Evolutionary conservation across 2,797 vertebrate species (phyloP), one percentile per base, ranked within the genome.

Genomic region (Takifugu rubripes): DNA sequence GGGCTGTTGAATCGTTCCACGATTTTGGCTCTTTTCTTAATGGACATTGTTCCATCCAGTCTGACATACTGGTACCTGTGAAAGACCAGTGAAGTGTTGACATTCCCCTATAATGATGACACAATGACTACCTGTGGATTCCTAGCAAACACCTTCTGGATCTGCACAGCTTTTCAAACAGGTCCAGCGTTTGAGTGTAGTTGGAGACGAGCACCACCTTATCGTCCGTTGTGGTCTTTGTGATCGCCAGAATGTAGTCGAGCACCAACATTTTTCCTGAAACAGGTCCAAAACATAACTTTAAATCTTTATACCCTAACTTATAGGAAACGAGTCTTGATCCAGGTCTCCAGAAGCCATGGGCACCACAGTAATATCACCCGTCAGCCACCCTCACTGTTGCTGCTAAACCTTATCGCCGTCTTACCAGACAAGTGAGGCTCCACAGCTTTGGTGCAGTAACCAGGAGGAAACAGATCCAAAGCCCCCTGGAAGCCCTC

Each of bases 171-270:
- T 95, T 97, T 84, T 98, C 97, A 87, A 98, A 98, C 3, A 99
- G 89, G 79, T 99, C 97, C 81, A 98, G 81, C 0, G 96, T 99
- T 79, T 98, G 97, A 25, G 97, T 99, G 81, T 99, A 98, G 90
- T 98, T 99, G 29, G 97, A 99, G 54, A 98, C 94, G 42, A 99
- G 90, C 66, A 99, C 96, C 65, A 98, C 95, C 70, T 98, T 99
- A 79, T 99, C 96, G 11, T 74, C 93, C 29, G 93, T 94, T 45
- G 91, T 92, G 64, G 91, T 93, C 79, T 92, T 92, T 0, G 95
- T 98, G 83, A 98, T 89, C 0, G 96, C 96, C 78, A 99, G 89
- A 64, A 99, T 95, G 67, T 96, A 97, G 75, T 98, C 96, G 42
- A 99, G 90, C 64, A 98, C 94, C 75, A 98, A 79, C 96, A 99